Percentiles rank a stretch among this genome's conserved stretches.
phyloP scores from a whole-genome alignment of 2,888 invertebrate genomes.

The Agrotis exclamationis region DNA sequence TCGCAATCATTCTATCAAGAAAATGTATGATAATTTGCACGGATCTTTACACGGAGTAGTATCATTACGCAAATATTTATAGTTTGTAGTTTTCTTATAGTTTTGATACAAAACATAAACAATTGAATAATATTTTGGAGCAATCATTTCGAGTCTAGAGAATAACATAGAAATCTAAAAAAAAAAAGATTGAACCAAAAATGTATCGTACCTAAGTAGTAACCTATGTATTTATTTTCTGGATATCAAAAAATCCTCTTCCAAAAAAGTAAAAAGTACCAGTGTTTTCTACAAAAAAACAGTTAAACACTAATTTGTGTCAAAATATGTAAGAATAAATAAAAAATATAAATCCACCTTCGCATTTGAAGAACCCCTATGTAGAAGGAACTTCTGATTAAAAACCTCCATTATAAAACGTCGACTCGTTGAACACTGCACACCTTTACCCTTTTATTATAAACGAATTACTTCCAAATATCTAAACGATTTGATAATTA shows the following conservation, averaged over 20 bases:
- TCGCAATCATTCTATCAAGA: neutral
- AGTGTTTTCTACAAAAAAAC: neutral
- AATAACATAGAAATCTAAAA: too few species aligned
- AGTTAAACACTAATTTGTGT: neutral
- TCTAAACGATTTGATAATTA: constrained; percentile 77
- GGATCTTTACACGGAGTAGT: neutral
- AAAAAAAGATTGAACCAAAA: neutral
- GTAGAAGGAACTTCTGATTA: neutral
- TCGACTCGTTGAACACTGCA: neutral
- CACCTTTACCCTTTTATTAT: constrained; percentile 36
- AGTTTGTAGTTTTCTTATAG: neutral
- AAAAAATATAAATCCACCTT: neutral
- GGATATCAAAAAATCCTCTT: neutral
- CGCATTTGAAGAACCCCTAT: neutral
- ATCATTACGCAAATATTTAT: neutral
- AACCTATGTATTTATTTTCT: too few species aligned
- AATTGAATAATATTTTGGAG: too few species aligned
- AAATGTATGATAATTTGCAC: neutral
- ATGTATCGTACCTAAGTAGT: too few species aligned
- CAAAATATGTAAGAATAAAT: too few species aligned
- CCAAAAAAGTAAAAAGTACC: neutral
- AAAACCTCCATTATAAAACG: constrained; percentile 5
- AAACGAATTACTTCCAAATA: constrained; percentile 37
- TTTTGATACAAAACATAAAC: too few species aligned
- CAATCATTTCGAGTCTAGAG: too few species aligned